A percentile compares a stretch with the other conserved stretches of the same genome.
Conservation (phyloP, 2,888 invertebrate species). For the Drosophila neonasuta region DNA sequence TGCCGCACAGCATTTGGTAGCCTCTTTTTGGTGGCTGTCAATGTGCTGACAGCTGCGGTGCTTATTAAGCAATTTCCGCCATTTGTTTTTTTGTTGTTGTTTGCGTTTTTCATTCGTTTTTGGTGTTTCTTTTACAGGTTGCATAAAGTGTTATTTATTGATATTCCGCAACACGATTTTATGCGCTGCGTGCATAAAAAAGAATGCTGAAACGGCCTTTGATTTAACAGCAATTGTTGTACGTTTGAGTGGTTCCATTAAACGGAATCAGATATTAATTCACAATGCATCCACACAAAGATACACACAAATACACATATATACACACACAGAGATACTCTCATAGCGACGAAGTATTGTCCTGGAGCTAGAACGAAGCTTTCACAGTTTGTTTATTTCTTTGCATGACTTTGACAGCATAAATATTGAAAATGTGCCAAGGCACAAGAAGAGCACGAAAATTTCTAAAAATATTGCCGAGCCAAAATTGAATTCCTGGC, state of each 20-base stretch:
- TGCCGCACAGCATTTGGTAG: not conserved
- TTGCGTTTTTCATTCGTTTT: slow-evolving; percentile 14
- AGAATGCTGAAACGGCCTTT: slow-evolving; percentile 46
- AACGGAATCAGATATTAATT: slow-evolving; percentile 56
- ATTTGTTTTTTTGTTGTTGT: slow-evolving; percentile 6
- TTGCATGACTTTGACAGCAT: slow-evolving; percentile 55
- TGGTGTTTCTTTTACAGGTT: slow-evolving; percentile 23
- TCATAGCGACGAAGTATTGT: not conserved
- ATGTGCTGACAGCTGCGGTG: slow-evolving; percentile 64
- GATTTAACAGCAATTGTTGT: slow-evolving; percentile 60
- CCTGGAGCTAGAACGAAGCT: slow-evolving; percentile 7
- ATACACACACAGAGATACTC: not conserved
- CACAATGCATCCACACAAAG: slow-evolving; percentile 40
- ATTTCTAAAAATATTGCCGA: slow-evolving; percentile 43
- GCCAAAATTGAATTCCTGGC: slow-evolving; percentile 62
- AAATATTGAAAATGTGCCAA: slow-evolving; percentile 59
- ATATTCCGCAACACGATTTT: slow-evolving; percentile 48
- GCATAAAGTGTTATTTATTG: slow-evolving; percentile 70
- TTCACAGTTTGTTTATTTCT: slow-evolving; percentile 25
- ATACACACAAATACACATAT: not conserved
- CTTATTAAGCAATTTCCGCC: slow-evolving; percentile 70
- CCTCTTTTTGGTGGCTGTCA: slow-evolving; percentile 20
- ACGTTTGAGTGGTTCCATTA: slow-evolving; percentile 49
- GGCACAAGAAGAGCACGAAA: slow-evolving; percentile 11
- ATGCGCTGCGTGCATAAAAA: slow-evolving; percentile 48